A percentile compares a stretch with the other conserved stretches of the same genome.
Conservation (phyloP, 2,113 vertebrate genomes). For the Gorsachius goisagi region DNA sequence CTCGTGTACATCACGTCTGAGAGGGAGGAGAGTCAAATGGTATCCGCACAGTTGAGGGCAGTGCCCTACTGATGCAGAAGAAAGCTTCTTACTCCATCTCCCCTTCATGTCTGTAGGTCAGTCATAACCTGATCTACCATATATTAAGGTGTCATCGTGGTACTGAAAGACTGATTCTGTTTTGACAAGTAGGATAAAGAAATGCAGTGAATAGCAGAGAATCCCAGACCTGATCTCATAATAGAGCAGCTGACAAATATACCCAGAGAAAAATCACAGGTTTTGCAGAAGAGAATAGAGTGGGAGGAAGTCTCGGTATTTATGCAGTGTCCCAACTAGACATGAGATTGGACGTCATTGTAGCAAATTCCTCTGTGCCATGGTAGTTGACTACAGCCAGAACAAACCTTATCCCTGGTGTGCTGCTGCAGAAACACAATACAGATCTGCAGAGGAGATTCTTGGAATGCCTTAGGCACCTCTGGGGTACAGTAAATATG, state of each 20-base stretch:
- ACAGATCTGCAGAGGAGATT: not conserved
- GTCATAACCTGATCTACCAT: not conserved
- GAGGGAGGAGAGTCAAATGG: not conserved
- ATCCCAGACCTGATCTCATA: not conserved
- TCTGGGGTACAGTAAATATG: not conserved
- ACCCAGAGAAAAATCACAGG: not conserved
- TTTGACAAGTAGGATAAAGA: not conserved
- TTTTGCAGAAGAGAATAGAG: not conserved
- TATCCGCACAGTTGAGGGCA: not conserved
- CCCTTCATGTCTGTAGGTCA: not conserved
- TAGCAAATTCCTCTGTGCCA: not conserved
- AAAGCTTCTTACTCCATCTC: not conserved
- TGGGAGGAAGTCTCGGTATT: not conserved
- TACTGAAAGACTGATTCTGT: not conserved
- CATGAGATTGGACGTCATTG: not conserved
- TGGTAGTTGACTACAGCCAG: not conserved
- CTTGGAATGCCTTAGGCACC: not conserved
- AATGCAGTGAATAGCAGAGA: not conserved
- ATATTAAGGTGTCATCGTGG: not conserved
- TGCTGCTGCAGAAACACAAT: not conserved
- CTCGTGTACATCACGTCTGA: fast-evolving
- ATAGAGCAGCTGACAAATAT: not conserved
- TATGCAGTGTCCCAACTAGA: not conserved
- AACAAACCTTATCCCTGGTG: not conserved
- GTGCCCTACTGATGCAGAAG: not conserved